A percentile compares a stretch with the other conserved stretches of the same genome.
Evolutionary conservation across 2,888 invertebrate species (phyloP).

Genomic region (Ctenicera cuprea): DNA sequence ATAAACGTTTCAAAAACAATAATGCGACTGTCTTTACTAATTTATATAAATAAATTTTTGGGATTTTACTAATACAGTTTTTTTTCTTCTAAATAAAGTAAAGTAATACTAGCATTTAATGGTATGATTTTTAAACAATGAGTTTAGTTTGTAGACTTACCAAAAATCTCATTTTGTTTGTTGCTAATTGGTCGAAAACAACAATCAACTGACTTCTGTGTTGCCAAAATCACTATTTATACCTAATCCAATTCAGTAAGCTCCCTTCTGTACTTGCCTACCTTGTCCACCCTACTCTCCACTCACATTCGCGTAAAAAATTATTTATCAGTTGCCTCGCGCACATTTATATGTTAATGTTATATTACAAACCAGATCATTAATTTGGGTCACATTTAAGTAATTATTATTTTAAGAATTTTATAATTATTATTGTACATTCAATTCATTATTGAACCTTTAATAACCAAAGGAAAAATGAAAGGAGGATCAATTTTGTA

Average conservation of each 20-base stretch:
- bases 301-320: neutral
- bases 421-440: no score
- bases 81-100: no score
- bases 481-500: no score
- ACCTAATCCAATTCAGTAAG: constrained; percentile 28
- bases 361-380: neutral
- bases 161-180: constrained; percentile 66
- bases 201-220: constrained; percentile 54
- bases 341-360: neutral
- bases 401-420: no score
- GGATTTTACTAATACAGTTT: no score
- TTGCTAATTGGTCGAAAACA: constrained; percentile 53
- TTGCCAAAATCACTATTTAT: constrained; percentile 50
- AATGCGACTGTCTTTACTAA: no score
- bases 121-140: neutral
- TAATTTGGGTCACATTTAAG: neutral
- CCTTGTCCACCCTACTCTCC: constrained; percentile 33
- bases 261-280: constrained; percentile 38
- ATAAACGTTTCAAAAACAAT: neutral
- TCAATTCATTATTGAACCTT: no score
- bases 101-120: no score
- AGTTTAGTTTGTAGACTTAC: constrained; percentile 58
- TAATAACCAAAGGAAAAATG: no score
- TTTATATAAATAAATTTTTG: neutral
- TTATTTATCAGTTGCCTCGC: constrained; percentile 5